A percentile compares a stretch with the other conserved stretches of the same genome.
These are phyloP conservation scores for Alosa sapidissima DNA, from an alignment of 2,797 vertebrate genomes.

Conservation along the genomic window DNA sequence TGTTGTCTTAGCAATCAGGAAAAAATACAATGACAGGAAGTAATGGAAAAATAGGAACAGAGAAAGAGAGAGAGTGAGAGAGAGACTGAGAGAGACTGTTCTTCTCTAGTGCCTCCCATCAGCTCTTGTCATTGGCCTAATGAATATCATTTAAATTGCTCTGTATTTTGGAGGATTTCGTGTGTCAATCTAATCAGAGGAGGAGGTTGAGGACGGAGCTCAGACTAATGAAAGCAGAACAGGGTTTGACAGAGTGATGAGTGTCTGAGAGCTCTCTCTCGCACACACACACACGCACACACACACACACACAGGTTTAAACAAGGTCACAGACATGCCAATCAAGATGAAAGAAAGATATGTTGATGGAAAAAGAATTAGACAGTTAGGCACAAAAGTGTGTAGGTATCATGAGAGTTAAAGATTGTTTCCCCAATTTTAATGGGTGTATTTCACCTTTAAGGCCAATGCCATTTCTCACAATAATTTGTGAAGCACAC, in stretches of 20 bases:
- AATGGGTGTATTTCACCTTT: background rate
- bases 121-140: constrained; percentile 99
- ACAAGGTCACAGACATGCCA: constrained; percentile 83
- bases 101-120: constrained; percentile 75
- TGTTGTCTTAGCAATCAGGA: constrained; percentile 49
- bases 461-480: background rate
- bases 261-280: constrained; percentile 70
- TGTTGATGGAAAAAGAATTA: background rate
- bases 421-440: background rate
- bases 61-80: constrained; percentile 69
- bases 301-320: constrained; percentile 73
- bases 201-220: constrained; percentile 94
- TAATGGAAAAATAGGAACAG: constrained; percentile 58
- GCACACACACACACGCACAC: background rate
- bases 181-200: constrained; percentile 99
- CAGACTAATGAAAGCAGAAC: constrained; percentile 97
- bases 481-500: background rate
- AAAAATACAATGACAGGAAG: constrained; percentile 70
- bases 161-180: constrained; percentile 99
- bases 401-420: background rate
- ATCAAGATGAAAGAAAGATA: constrained; percentile 59
- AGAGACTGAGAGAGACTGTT: constrained; percentile 72
- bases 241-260: constrained; percentile 91
- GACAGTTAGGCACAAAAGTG: background rate
- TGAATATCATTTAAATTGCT: constrained; percentile 99